Evolutionary conservation across 2,888 invertebrate species (phyloP).

Genomic region (Eilema depressum): DNA sequence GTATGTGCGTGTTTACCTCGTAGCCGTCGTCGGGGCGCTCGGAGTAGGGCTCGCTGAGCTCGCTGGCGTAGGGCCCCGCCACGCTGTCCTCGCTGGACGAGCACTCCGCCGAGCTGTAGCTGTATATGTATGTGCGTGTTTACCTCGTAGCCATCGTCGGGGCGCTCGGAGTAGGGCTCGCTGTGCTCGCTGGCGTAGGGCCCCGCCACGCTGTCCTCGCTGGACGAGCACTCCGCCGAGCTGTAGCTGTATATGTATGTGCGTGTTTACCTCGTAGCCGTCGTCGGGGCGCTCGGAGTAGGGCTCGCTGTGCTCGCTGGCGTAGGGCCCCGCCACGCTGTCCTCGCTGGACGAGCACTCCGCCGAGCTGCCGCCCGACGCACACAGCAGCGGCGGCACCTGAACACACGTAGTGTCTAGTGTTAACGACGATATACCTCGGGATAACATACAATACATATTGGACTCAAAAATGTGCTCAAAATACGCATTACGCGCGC

Average conservation of each 20-base stretch:
- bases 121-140: not conserved
- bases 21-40: slow-evolving; percentile 88
- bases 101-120: slow-evolving; percentile 71
- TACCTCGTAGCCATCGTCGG: slow-evolving; percentile 89
- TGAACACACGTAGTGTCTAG: slow-evolving; percentile 55
- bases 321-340: slow-evolving; percentile 71
- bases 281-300: slow-evolving; percentile 84
- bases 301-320: slow-evolving; percentile 80
- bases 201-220: slow-evolving; percentile 72
- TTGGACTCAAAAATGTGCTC: too few relatives aligned
- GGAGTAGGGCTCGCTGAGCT: slow-evolving; percentile 79
- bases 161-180: slow-evolving; percentile 76
- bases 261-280: slow-evolving; percentile 84
- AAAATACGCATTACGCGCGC: too few relatives aligned
- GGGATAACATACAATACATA: too few relatives aligned
- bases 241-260: slow-evolving; percentile 53
- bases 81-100: slow-evolving; percentile 78
- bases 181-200: slow-evolving; percentile 80
- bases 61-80: slow-evolving; percentile 74
- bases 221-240: slow-evolving; percentile 73
- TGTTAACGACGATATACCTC: slow-evolving; percentile 30
- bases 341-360: slow-evolving; percentile 77
- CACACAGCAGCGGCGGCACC: slow-evolving; percentile 78
- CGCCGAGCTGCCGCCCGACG: slow-evolving; percentile 70
- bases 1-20: slow-evolving; percentile 72